These are phyloP conservation scores for Trachymyrmex cornetzi DNA, from an alignment of 1,140 invertebrate species.

Conservation along the genomic window DNA sequence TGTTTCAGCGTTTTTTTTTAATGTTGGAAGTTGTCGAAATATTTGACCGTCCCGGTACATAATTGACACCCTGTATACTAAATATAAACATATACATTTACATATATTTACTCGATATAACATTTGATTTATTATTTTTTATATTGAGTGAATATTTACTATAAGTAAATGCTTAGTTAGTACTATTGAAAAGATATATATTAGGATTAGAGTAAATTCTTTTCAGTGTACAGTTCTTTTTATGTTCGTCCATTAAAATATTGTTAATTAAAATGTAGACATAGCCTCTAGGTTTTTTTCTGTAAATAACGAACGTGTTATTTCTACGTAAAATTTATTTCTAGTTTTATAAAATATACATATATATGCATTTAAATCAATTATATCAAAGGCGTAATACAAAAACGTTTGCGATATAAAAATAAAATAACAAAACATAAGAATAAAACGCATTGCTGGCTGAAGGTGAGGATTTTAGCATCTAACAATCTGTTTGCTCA, in stretches of 20 bases:
- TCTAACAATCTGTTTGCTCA: neutral
- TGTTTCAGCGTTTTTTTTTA: too few relatives aligned
- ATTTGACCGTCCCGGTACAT: too few relatives aligned
- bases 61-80: too few relatives aligned
- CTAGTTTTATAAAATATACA: neutral
- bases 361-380: neutral
- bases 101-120: too few relatives aligned
- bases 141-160: too few relatives aligned
- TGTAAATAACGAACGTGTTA: neutral
- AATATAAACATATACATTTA: too few relatives aligned
- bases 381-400: neutral
- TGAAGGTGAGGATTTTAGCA: neutral
- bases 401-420: neutral
- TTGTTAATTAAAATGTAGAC: neutral
- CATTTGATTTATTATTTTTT: too few relatives aligned
- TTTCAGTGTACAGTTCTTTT: neutral
- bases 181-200: too few relatives aligned
- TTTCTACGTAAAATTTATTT: neutral
- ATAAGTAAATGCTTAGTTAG: too few relatives aligned
- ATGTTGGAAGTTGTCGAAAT: too few relatives aligned
- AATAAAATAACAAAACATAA: neutral
- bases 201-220: too few relatives aligned
- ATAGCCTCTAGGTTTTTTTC: neutral
- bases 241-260: neutral
- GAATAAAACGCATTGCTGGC: neutral